Evolutionary conservation across 1,140 invertebrate species (phyloP).

Genomic region (Drosophila kurseongensis): DNA sequence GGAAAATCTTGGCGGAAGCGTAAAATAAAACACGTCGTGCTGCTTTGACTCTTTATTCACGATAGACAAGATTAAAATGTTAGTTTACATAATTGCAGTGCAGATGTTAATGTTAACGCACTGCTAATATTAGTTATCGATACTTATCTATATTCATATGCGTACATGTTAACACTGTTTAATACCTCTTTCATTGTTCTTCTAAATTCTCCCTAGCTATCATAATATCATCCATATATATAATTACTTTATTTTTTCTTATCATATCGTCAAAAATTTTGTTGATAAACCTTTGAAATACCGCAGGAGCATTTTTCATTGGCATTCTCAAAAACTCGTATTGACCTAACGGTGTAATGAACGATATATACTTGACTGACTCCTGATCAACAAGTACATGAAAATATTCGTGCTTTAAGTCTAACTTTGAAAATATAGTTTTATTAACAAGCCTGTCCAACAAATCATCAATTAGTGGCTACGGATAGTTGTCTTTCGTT

Average conservation of each 20-base stretch:
- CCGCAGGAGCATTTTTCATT: background rate
- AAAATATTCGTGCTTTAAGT: background rate
- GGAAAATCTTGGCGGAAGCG: too few relatives aligned
- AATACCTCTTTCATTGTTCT: background rate
- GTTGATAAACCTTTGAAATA: slow-evolving; percentile 5
- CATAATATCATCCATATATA: slow-evolving; percentile 34
- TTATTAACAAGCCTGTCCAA: background rate
- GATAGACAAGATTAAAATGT: too few relatives aligned
- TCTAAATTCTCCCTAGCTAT: background rate
- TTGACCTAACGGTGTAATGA: too few relatives aligned
- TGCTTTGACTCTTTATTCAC: too few relatives aligned
- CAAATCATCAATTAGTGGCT: slow-evolving; percentile 1
- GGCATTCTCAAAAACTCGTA: background rate
- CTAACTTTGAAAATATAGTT: background rate
- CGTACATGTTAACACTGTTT: too few relatives aligned
- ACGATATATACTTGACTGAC: background rate
- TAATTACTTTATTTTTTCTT: slow-evolving; percentile 1
- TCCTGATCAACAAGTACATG: background rate
- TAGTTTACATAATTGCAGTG: too few relatives aligned
- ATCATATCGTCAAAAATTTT: slow-evolving; percentile 7
- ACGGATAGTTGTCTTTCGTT: background rate
- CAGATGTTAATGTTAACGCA: too few relatives aligned
- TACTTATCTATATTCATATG: too few relatives aligned
- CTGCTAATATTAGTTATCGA: too few relatives aligned
- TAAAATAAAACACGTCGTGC: too few relatives aligned